Base-by-base conservation (phyloP, 1,140 invertebrate genomes). In the Leptestheria dahalacensis region DNA sequence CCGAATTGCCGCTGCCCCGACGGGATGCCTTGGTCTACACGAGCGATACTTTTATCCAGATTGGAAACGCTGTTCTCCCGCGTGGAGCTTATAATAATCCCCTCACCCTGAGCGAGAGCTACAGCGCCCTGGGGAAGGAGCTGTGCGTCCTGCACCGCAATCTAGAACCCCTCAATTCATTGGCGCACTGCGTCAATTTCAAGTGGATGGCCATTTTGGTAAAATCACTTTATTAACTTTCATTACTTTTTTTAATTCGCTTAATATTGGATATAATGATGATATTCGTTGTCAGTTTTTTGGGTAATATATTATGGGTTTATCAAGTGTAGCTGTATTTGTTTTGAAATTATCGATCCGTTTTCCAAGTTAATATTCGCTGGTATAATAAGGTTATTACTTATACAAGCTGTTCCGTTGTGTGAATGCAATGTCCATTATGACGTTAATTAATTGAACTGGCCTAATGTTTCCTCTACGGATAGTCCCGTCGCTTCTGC, bases 171-270 rank as follows among this genome's bases (percentile, higher is more conserved):
- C 67, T 96, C 26, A 83, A 86, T 67, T 83, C 83, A 50, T 68
- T 97, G 33, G 79, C 83, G 11, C 84, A 85, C 58, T 92, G 88
- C 71, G 75, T 94, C 3, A 78, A 89, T 63, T 86, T 91, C 82
- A 89, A 89, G 66, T 97, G 91, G 91, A 81, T 97, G 75, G 73
- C 86, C 2, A 89, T 96, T 65, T 68, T 97, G 66, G 88, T 91
- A 74, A 78, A 33, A 23, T 49, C 24, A 28, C 15, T 11, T 2
- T 52, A 15, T 57, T 23, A 21, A 18, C 33, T 41, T 41, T 41
- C 6, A 41, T 41, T 6, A 6, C 15, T 41, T 41, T 15, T 15
- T 9, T 41, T 9, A 41, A 41, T n/a, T n/a, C n/a, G n/a, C n/a
- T n/a, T n/a, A n/a, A n/a, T n/a, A n/a, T n/a, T n/a, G n/a, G n/a